These are phyloP conservation scores for Xenopus borealis DNA, from an alignment of 2,113 vertebrate genomes.

Conservation along the genomic window DNA sequence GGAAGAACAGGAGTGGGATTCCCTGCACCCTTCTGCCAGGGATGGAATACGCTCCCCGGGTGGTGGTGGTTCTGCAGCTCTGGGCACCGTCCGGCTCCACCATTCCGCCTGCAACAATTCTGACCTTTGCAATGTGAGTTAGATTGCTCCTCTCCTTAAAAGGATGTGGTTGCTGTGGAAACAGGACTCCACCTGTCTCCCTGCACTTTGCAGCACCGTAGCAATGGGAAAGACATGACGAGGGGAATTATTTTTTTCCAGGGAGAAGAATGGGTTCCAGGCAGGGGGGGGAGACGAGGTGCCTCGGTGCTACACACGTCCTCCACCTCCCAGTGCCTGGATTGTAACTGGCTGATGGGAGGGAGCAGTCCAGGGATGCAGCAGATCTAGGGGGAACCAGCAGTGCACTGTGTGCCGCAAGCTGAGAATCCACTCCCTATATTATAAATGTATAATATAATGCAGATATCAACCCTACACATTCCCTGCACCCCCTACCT, in stretches of 20 bases:
- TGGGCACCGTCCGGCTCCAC: slow-evolving; percentile 48
- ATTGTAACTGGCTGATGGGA: not conserved
- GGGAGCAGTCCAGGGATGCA: slow-evolving; percentile 25
- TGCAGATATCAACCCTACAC: too few relatives aligned
- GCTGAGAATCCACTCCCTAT: not conserved
- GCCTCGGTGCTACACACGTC: not conserved
- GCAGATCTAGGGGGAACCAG: slow-evolving; percentile 13
- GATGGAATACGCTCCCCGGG: slow-evolving; percentile 30
- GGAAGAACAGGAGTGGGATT: slow-evolving; percentile 7
- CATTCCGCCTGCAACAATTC: slow-evolving; percentile 44
- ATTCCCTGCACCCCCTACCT: slow-evolving; percentile 21
- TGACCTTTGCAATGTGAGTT: slow-evolving; percentile 78
- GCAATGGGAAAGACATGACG: slow-evolving; percentile 28
- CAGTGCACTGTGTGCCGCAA: not conserved
- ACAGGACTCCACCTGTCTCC: slow-evolving; percentile 88
- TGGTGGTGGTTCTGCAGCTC: slow-evolving; percentile 50
- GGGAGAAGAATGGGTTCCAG: slow-evolving; percentile 7
- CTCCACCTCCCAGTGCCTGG: not conserved
- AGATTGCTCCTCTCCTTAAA: slow-evolving; percentile 59
- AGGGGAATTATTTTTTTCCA: not conserved
- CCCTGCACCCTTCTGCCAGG: slow-evolving; percentile 2
- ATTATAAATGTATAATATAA: too few relatives aligned
- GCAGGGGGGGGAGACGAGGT: not conserved
- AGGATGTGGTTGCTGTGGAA: slow-evolving; percentile 75
- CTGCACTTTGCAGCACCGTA: slow-evolving; percentile 48